phyloP scores from a whole-genome alignment of 2,888 invertebrate genomes.

The Ornithoptera priamus region DNA sequence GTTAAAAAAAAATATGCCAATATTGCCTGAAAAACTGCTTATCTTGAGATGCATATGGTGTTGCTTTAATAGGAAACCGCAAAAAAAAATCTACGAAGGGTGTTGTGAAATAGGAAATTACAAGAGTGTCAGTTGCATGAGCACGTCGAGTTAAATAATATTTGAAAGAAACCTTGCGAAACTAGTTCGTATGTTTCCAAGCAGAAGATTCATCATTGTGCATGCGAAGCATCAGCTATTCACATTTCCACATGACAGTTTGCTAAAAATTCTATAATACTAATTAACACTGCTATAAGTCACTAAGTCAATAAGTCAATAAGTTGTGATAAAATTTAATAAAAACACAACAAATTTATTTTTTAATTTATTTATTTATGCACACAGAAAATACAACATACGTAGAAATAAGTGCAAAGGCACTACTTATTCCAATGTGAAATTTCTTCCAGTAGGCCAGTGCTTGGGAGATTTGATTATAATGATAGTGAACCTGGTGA shows the following conservation, averaged over 20 bases:
- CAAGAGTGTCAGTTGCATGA: conserved; percentile 12
- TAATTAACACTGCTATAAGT: no score
- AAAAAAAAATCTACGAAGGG: conserved; percentile 1
- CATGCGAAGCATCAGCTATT: background rate
- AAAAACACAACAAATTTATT: no score
- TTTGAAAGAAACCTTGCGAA: conserved; percentile 7
- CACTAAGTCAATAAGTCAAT: no score
- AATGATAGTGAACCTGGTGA: no score
- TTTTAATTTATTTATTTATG: no score
- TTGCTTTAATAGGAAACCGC: conserved; percentile 4
- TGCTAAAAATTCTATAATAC: background rate
- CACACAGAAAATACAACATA: no score
- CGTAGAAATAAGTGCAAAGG: no score
- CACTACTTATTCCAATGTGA: no score
- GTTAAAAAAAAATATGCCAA: background rate
- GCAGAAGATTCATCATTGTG: conserved; percentile 6
- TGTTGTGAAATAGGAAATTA: conserved; percentile 16
- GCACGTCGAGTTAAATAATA: conserved; percentile 2
- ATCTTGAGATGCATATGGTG: conserved; percentile 9
- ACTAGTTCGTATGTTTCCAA: background rate
- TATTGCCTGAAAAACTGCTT: conserved; percentile 1
- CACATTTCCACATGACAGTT: background rate
- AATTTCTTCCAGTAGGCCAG: no score
- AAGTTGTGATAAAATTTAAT: no score
- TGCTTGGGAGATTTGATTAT: no score